phyloP scores from a whole-genome alignment of 2,797 vertebrate species.

The Lycodopsis pacificus region DNA sequence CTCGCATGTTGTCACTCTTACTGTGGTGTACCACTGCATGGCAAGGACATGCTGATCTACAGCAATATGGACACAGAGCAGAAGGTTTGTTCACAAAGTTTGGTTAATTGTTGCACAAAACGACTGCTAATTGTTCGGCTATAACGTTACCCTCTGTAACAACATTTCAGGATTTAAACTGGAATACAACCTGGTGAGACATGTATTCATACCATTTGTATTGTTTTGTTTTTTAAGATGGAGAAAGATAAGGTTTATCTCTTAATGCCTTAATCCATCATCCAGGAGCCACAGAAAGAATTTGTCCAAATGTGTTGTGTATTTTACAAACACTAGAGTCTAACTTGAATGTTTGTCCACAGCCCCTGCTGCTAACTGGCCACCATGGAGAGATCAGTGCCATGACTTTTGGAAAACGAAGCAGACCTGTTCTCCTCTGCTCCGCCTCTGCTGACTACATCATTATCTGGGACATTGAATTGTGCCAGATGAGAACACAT shows the following conservation, averaged over 20 bases:
- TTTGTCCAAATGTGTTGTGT: background rate
- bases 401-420: conserved; percentile 78
- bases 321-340: background rate
- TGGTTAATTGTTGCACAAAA: background rate
- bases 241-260: background rate
- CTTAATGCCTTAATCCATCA: background rate
- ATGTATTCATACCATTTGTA: background rate
- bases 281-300: background rate
- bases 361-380: conserved; percentile 79
- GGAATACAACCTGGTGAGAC: background rate
- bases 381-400: conserved; percentile 80
- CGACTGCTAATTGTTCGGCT: background rate
- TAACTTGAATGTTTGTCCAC: conserved; percentile 31
- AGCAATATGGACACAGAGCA: conserved; percentile 45
- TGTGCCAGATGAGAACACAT: conserved; percentile 71
- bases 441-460: conserved; percentile 84
- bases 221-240: background rate
- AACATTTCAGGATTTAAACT: background rate
- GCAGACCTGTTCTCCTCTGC: conserved; percentile 74
- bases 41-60: conserved; percentile 76
- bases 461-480: conserved; percentile 82
- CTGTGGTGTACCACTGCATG: conserved; percentile 65
- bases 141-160: background rate
- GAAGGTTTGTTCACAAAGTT: conserved; percentile 57
- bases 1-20: conserved; percentile 75